These are phyloP conservation scores for Silurus aristotelis DNA, from an alignment of 2,797 vertebrate genomes.

Conservation along the genomic window DNA sequence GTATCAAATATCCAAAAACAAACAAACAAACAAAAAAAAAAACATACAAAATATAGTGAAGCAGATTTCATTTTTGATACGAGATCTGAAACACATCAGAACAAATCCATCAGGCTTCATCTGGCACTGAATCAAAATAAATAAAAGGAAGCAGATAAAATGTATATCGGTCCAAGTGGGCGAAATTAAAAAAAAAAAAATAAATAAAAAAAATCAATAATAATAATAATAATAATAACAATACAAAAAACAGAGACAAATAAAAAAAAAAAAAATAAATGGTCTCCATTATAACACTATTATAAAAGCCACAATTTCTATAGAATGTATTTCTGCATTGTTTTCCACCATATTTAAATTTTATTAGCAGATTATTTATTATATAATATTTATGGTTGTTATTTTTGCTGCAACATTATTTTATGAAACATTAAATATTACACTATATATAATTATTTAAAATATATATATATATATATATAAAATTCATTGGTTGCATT, in stretches of 20 bases:
- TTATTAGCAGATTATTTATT: no score
- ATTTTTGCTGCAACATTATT: background rate
- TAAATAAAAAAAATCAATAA: background rate
- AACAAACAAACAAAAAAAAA: background rate
- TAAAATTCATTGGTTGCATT: no score
- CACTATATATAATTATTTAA: background rate
- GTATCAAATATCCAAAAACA: background rate
- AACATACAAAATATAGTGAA: background rate
- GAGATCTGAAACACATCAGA: background rate
- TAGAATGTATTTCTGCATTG: background rate
- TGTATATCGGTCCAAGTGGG: background rate
- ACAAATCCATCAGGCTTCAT: slow-evolving; percentile 12
- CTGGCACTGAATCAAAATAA: background rate
- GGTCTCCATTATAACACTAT: background rate
- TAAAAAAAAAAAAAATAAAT: background rate
- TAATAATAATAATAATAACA: background rate
- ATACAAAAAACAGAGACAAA: background rate
- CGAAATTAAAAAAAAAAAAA: background rate
- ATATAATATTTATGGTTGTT: background rate
- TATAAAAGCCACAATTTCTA: background rate
- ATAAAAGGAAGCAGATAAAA: background rate
- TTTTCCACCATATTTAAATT: background rate
- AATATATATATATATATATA: background rate
- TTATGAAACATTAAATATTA: no score
- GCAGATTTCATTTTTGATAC: background rate